These are phyloP conservation scores for Athene noctua DNA, from an alignment of 2,113 vertebrate species.

Conservation along the genomic window DNA sequence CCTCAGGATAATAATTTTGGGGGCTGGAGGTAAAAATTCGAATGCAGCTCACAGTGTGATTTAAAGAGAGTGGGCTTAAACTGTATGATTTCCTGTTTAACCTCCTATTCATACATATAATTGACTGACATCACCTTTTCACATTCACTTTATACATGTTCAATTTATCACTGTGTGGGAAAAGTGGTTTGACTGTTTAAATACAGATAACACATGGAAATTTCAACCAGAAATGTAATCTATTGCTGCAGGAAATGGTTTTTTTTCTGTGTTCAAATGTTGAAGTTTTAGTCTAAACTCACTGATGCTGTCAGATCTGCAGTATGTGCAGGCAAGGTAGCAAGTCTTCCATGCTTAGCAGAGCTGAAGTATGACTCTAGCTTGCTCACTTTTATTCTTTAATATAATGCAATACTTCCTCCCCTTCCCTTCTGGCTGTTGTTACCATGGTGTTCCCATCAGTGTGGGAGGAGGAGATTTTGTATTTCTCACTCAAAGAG, in stretches of 20 bases:
- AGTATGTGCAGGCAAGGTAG: background rate
- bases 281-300: background rate
- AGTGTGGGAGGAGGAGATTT: constrained; percentile 7
- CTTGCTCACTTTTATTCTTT: background rate
- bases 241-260: background rate
- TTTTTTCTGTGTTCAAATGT: background rate
- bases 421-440: background rate
- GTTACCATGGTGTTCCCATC: constrained; percentile 41
- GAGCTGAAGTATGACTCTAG: background rate
- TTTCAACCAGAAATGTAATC: background rate
- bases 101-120: background rate
- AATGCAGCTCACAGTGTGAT: background rate
- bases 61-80: background rate
- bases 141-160: background rate
- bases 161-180: background rate
- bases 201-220: background rate
- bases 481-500: background rate
- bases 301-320: background rate
- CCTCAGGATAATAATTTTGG: background rate
- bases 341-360: background rate
- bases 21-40: background rate
- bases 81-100: background rate
- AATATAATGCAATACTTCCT: background rate
- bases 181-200: background rate
- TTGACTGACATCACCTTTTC: background rate